phyloP scores from a whole-genome alignment of 2,888 invertebrate genomes.

The Philopedon plagiatum region DNA sequence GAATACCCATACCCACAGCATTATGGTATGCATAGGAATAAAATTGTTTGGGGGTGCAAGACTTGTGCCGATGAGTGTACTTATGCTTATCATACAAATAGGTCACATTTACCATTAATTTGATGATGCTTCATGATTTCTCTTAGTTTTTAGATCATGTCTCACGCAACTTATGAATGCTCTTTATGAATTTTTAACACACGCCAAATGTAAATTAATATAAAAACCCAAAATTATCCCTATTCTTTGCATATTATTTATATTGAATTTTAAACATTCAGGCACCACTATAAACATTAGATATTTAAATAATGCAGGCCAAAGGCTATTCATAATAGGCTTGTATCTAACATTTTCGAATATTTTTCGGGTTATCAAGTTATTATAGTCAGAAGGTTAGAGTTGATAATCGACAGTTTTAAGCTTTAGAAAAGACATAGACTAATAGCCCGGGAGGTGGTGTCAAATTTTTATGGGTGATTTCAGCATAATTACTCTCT shows the following conservation, averaged over 20 bases:
- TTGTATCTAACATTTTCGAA: neutral
- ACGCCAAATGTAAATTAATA: conserved; percentile 2
- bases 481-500: too few species aligned
- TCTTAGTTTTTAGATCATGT: neutral
- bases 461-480: too few species aligned
- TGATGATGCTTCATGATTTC: too few species aligned
- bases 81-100: too few species aligned
- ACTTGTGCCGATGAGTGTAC: too few species aligned
- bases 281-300: neutral
- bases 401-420: neutral
- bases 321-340: conserved; percentile 3
- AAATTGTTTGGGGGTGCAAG: too few species aligned
- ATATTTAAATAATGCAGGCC: conserved; percentile 1
- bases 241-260: neutral
- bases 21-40: too few species aligned
- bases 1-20: too few species aligned
- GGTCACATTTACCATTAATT: too few species aligned
- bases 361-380: neutral
- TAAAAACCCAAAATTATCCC: neutral
- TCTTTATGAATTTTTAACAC: conserved; percentile 1
- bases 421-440: neutral
- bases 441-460: too few species aligned
- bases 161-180: neutral
- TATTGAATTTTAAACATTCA: neutral
- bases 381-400: neutral